Evolutionary conservation across 2,888 invertebrate species (phyloP).

Genomic region (Perithous albicinctus): DNA sequence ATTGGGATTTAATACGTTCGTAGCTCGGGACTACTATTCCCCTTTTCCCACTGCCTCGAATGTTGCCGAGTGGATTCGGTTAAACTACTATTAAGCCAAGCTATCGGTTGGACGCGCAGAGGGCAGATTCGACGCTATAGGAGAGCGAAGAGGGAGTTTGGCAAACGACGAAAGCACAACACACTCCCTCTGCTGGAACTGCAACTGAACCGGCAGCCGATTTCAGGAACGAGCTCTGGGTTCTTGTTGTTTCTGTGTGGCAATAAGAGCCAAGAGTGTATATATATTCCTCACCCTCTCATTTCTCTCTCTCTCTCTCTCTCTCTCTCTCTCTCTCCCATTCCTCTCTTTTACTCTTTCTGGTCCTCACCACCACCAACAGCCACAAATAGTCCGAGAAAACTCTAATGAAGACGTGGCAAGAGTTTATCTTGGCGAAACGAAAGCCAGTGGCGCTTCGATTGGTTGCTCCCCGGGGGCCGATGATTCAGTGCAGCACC

Average conservation of each 20-base stretch:
- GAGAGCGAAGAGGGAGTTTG: background rate
- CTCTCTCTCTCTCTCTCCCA: slow-evolving; percentile 41
- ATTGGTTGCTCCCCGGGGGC: slow-evolving; percentile 78
- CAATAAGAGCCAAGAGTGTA: slow-evolving; percentile 75
- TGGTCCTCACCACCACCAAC: slow-evolving; percentile 4
- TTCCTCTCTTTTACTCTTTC: too few species aligned
- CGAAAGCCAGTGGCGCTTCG: slow-evolving; percentile 73
- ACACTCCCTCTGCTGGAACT: slow-evolving; percentile 8
- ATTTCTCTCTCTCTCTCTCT: too few species aligned
- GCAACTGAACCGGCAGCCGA: slow-evolving; percentile 44
- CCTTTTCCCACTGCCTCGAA: background rate
- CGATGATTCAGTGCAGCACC: slow-evolving; percentile 72
- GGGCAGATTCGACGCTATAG: background rate
- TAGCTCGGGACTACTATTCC: background rate
- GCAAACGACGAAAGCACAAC: slow-evolving; percentile 41
- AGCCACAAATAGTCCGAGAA: slow-evolving; percentile 77
- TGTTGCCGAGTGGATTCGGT: slow-evolving; percentile 9
- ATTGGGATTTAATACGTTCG: slow-evolving; percentile 19
- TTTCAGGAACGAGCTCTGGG: slow-evolving; percentile 44
- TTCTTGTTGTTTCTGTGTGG: slow-evolving; percentile 78
- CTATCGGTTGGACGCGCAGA: slow-evolving; percentile 11
- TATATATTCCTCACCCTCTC: background rate
- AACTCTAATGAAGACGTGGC: slow-evolving; percentile 83
- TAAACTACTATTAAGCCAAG: slow-evolving; percentile 15
- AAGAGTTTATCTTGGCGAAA: slow-evolving; percentile 79